A percentile compares a stretch with the other conserved stretches of the same genome.
Conservation (phyloP, 2,113 vertebrate species). For the Proterorhinus semilunaris region DNA sequence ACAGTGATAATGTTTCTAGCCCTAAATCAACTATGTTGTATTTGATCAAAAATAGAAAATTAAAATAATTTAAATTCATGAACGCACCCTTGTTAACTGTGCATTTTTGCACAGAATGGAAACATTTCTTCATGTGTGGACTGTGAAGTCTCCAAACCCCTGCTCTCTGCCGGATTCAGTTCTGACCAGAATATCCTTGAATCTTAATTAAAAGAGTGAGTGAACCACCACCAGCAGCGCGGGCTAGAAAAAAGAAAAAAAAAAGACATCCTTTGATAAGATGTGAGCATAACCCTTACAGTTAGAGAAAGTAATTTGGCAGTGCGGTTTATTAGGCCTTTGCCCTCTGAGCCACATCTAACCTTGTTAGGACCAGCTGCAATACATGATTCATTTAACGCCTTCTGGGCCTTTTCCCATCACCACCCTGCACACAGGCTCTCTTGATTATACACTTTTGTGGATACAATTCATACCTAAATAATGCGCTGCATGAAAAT, state of each 20-base stretch:
- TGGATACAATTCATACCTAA: slow-evolving; percentile 70
- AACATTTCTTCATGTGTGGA: neutral
- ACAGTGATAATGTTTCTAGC: neutral
- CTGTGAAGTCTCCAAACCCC: slow-evolving; percentile 26
- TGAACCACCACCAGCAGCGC: slow-evolving; percentile 33
- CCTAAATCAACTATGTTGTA: neutral
- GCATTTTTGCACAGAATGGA: neutral
- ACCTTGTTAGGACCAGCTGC: slow-evolving; percentile 70
- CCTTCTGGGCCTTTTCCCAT: slow-evolving; percentile 51
- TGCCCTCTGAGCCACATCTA: slow-evolving; percentile 65
- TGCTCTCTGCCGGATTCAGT: slow-evolving; percentile 28
- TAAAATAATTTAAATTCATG: too few species aligned
- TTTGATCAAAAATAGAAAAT: neutral
- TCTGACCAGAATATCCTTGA: slow-evolving; percentile 29
- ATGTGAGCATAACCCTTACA: slow-evolving; percentile 57
- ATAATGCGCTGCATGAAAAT: slow-evolving; percentile 67
- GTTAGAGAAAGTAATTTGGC: slow-evolving; percentile 60
- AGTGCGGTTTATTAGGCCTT: slow-evolving; percentile 59
- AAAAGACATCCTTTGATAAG: slow-evolving; percentile 47
- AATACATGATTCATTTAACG: slow-evolving; percentile 74
- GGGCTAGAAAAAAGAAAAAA: slow-evolving; percentile 53
- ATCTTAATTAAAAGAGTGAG: slow-evolving; percentile 54
- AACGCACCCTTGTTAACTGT: too few species aligned
- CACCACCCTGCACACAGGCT: slow-evolving; percentile 49
- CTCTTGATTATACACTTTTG: slow-evolving; percentile 68